phyloP scores from a whole-genome alignment of 2,888 invertebrate species.

The Hydrotaea cyrtoneurina region DNA sequence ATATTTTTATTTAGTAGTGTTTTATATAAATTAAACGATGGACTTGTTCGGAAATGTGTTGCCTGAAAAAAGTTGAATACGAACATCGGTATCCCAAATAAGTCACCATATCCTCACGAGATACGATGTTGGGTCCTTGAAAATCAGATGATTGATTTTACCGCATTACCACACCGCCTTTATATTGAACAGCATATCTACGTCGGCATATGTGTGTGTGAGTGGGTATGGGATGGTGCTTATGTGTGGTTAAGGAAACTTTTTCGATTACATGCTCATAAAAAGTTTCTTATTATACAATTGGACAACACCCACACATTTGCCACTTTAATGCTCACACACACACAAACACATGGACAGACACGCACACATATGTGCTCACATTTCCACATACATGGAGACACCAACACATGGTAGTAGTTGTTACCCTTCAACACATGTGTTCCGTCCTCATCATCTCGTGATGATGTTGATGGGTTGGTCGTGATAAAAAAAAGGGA shows the following conservation, averaged over 20 bases:
- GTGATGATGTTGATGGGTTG: conserved; percentile 49
- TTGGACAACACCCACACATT: conserved; percentile 67
- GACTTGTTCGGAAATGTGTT: no score
- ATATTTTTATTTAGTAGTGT: no score
- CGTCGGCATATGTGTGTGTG: background rate
- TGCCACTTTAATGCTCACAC: conserved; percentile 51
- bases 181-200: background rate
- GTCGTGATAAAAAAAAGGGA: conserved; percentile 45
- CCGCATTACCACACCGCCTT: background rate
- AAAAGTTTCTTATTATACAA: conserved; percentile 67
- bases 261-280: conserved; percentile 70
- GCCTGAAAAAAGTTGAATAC: no score
- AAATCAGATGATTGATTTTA: no score
- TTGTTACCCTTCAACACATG: conserved; percentile 46
- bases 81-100: no score
- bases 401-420: conserved; percentile 5
- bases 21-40: no score
- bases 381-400: background rate
- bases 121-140: no score
- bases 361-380: background rate
- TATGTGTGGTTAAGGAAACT: conserved; percentile 60
- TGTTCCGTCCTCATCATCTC: conserved; percentile 56
- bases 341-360: conserved; percentile 35
- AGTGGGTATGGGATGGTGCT: background rate
- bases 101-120: no score